Percentiles rank a stretch among this genome's conserved stretches.
These are phyloP conservation scores for Ectemnius continuus DNA, from an alignment of 2,888 invertebrate species.

Conservation along the genomic window DNA sequence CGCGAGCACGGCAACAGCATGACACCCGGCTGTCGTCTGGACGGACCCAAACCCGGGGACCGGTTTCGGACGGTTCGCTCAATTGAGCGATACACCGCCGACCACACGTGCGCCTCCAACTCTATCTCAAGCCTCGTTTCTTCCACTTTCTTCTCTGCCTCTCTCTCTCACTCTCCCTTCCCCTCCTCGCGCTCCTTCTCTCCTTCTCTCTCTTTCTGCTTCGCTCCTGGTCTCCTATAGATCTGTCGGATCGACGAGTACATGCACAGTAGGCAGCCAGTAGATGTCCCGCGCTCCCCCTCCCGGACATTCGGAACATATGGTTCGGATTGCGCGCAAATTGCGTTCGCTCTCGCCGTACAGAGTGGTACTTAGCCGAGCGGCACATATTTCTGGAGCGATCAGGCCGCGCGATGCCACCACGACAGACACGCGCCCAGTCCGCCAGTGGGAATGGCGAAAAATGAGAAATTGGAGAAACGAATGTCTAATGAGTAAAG, in stretches of 20 bases:
- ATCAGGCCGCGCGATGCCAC: conserved; percentile 4
- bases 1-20: conserved; percentile 55
- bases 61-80: conserved; percentile 64
- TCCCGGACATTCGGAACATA: conserved; percentile 30
- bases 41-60: conserved; percentile 52
- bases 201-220: neutral
- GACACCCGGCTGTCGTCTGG: conserved; percentile 60
- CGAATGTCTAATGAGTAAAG: conserved; percentile 10
- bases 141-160: conserved; percentile 32
- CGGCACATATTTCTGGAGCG: conserved; percentile 6
- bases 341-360: neutral
- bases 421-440: conserved; percentile 6
- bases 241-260: conserved; percentile 2
- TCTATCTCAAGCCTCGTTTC: conserved; percentile 46
- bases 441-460: conserved; percentile 24
- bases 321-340: conserved; percentile 9
- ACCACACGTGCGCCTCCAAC: conserved; percentile 68
- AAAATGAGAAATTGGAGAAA: conserved; percentile 17
- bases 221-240: neutral
- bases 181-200: neutral
- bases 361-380: conserved; percentile 2
- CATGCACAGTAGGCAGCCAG: conserved; percentile 60
- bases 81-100: conserved; percentile 73
- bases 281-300: conserved; percentile 60
- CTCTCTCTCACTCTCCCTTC: conserved; percentile 21